These are phyloP conservation scores for Lampris incognitus DNA, from an alignment of 2,113 vertebrate species.

Conservation along the genomic window DNA sequence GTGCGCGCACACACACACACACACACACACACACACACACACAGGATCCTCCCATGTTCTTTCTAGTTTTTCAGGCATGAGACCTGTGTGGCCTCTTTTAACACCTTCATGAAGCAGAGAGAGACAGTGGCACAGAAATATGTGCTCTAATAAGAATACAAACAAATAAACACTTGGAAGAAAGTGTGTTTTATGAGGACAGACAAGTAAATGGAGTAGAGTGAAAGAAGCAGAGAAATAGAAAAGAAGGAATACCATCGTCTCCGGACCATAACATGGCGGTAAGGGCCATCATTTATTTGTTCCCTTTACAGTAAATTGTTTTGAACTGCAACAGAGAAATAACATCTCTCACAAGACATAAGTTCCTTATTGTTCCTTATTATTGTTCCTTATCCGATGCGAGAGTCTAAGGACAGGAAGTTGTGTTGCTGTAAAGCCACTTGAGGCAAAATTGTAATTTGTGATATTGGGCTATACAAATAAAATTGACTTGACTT, in stretches of 20 bases:
- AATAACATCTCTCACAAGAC: too few species aligned
- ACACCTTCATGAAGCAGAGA: background rate
- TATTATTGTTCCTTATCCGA: too few species aligned
- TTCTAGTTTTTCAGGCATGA: too few species aligned
- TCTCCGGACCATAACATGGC: conserved; percentile 1
- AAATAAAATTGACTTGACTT: too few species aligned
- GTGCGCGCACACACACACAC: background rate
- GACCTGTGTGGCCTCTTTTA: background rate
- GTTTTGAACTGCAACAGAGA: too few species aligned
- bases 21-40: background rate
- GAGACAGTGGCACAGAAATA: background rate
- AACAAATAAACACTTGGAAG: background rate
- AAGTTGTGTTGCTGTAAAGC: too few species aligned
- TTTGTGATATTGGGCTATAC: too few species aligned
- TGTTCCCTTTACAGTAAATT: background rate
- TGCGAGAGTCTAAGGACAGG: too few species aligned
- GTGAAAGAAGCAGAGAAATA: background rate
- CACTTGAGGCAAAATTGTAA: too few species aligned
- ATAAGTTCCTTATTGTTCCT: too few species aligned
- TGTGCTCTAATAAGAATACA: background rate
- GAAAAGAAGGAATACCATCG: background rate
- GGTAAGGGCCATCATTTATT: conserved; percentile 42
- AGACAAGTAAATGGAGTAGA: background rate
- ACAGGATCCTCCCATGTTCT: conserved; percentile 2
- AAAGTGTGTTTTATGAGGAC: background rate